These are phyloP conservation scores for Germaria angustata DNA, from an alignment of 2,888 invertebrate genomes.

Conservation along the genomic window DNA sequence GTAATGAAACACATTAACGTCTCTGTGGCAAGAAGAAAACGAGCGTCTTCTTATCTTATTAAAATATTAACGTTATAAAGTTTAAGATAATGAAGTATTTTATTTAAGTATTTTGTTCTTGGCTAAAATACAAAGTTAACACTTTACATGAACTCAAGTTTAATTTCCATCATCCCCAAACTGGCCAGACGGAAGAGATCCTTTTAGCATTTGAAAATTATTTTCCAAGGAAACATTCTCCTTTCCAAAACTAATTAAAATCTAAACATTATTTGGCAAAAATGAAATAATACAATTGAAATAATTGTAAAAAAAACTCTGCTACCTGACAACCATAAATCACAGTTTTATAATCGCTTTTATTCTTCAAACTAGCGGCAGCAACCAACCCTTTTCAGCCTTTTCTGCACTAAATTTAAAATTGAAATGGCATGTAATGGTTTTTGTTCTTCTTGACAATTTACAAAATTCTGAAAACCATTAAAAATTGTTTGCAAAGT, in stretches of 20 bases:
- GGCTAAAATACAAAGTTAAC: constrained; percentile 49
- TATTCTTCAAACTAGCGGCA: neutral
- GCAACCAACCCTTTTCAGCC: neutral
- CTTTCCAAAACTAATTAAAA: constrained; percentile 44
- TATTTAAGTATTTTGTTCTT: constrained; percentile 26
- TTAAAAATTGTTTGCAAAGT: constrained; percentile 50
- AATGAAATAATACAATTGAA: constrained; percentile 26
- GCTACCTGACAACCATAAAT: constrained; percentile 58
- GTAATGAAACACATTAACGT: neutral
- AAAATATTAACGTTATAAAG: constrained; percentile 68
- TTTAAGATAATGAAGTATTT: constrained; percentile 67
- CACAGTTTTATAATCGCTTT: constrained; percentile 36
- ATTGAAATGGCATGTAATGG: constrained; percentile 47
- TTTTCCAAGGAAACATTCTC: neutral
- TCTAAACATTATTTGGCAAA: constrained; percentile 4
- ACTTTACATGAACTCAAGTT: constrained; percentile 56
- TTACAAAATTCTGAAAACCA: constrained; percentile 56
- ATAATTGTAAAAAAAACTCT: constrained; percentile 23
- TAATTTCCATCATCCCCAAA: constrained; percentile 36
- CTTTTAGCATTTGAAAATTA: constrained; percentile 5
- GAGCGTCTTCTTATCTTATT: constrained; percentile 63
- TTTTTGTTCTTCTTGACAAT: constrained; percentile 45
- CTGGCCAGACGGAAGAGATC: neutral
- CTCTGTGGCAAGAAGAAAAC: neutral
- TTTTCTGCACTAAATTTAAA: neutral